A percentile compares a stretch with the other conserved stretches of the same genome.
Conservation (phyloP, 2,113 vertebrate species). For the Taxidea taxus region DNA sequence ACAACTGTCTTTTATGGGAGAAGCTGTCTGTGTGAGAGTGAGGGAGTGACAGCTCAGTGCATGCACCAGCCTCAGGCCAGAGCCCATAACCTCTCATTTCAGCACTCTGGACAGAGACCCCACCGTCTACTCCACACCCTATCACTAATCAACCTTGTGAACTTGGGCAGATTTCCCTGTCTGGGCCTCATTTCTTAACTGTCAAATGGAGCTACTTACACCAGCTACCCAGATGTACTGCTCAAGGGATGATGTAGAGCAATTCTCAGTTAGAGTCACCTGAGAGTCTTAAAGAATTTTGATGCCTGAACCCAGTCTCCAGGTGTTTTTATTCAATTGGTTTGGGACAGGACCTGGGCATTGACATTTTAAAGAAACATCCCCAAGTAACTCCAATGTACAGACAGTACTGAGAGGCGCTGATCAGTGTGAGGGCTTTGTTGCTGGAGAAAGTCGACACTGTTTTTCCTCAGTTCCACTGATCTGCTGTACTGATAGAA, state of each 20-base stretch:
- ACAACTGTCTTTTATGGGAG: not conserved
- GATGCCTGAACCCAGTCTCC: not conserved
- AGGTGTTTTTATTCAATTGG: not conserved
- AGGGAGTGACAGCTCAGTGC: too few species aligned
- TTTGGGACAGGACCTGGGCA: not conserved
- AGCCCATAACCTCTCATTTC: not conserved
- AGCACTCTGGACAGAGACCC: slow-evolving; percentile 53
- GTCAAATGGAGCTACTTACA: not conserved
- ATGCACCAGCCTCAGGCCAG: fast-evolving
- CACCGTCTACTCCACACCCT: fast-evolving
- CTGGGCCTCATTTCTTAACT: not conserved
- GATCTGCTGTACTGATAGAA: not conserved
- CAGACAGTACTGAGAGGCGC: not conserved
- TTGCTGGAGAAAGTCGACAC: not conserved
- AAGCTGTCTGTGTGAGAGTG: not conserved
- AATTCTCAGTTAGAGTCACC: not conserved
- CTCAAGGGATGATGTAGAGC: not conserved
- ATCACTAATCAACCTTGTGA: not conserved
- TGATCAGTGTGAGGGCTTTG: not conserved
- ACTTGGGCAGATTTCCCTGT: not conserved
- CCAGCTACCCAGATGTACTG: not conserved
- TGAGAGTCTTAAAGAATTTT: not conserved
- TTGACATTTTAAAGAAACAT: not conserved
- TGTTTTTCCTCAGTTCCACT: not conserved
- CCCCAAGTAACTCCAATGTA: not conserved